These are phyloP conservation scores for Drosophila monieri DNA, from an alignment of 2,888 invertebrate species.

Conservation along the genomic window DNA sequence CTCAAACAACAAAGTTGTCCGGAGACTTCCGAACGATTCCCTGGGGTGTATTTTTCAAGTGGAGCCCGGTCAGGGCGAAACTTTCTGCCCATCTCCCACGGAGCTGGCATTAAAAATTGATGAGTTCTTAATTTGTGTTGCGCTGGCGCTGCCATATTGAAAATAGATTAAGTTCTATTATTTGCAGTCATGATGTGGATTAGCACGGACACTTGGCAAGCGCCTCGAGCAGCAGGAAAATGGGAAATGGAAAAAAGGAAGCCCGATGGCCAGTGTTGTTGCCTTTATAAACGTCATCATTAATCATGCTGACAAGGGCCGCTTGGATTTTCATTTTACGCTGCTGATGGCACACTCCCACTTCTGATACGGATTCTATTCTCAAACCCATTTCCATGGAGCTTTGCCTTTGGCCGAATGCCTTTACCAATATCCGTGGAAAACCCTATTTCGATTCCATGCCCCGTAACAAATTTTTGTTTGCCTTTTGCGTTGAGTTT, in stretches of 20 bases:
- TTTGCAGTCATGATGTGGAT: conserved; percentile 81
- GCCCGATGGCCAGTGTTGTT: conserved; percentile 27
- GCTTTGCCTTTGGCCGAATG: conserved; percentile 10
- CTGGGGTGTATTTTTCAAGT: conserved; percentile 71
- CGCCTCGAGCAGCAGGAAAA: conserved; percentile 20
- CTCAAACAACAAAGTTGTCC: conserved; percentile 27
- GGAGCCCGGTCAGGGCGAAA: conserved; percentile 30
- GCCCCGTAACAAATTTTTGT: conserved; percentile 46
- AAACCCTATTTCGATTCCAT: conserved; percentile 39
- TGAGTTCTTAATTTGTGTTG: conserved; percentile 81
- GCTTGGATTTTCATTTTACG: conserved; percentile 70
- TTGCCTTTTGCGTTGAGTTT: conserved; percentile 56
- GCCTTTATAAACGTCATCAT: conserved; percentile 77
- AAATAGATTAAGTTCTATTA: conserved; percentile 82
- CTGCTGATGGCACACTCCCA: conserved; percentile 33
- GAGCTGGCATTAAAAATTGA: conserved; percentile 78
- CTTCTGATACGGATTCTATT: conserved; percentile 6
- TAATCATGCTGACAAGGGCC: conserved; percentile 77
- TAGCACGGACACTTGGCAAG: conserved; percentile 68
- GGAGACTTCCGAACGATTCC: conserved; percentile 54
- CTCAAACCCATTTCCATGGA: conserved; percentile 26
- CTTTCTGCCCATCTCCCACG: conserved; percentile 43
- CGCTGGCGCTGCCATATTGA: conserved; percentile 73
- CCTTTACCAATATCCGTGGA: conserved; percentile 20
- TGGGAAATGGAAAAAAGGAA: conserved; percentile 3